These are phyloP conservation scores for Polypterus senegalus DNA, from an alignment of 2,113 vertebrate genomes.

Conservation along the genomic window DNA sequence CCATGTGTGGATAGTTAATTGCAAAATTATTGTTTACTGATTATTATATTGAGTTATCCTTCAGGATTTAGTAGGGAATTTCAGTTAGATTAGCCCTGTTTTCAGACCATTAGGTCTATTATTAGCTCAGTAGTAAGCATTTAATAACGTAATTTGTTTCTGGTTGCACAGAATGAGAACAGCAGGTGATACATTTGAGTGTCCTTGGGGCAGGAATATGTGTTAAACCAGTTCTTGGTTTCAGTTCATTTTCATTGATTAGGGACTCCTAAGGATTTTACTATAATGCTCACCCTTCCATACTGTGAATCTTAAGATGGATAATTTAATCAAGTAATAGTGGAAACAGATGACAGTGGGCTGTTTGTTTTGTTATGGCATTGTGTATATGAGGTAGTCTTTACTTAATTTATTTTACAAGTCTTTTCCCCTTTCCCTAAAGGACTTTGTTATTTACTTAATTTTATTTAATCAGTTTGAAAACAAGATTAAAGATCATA, in stretches of 20 bases:
- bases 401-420: no score
- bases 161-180: conserved; percentile 9
- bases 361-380: not conserved
- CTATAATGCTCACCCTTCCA: conserved; percentile 56
- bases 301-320: conserved; percentile 49
- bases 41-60: not conserved
- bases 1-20: no score
- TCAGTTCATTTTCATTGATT: conserved; percentile 50
- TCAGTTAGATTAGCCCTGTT: conserved; percentile 6
- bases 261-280: conserved; percentile 49
- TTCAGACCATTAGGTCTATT: conserved; percentile 14
- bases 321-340: conserved; percentile 57
- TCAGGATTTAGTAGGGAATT: not conserved
- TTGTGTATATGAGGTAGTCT: no score
- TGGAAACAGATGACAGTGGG: conserved; percentile 36
- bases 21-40: not conserved
- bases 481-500: no score
- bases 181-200: conserved; percentile 11
- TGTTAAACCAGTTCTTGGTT: conserved; percentile 24
- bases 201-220: conserved; percentile 44
- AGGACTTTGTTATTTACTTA: no score
- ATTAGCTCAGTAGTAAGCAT: not conserved
- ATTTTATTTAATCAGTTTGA: no score
- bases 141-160: conserved; percentile 12
- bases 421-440: no score